phyloP scores from a whole-genome alignment of 64 coral and sea anemone genomes.

The Stichodactyla mertensii region DNA sequence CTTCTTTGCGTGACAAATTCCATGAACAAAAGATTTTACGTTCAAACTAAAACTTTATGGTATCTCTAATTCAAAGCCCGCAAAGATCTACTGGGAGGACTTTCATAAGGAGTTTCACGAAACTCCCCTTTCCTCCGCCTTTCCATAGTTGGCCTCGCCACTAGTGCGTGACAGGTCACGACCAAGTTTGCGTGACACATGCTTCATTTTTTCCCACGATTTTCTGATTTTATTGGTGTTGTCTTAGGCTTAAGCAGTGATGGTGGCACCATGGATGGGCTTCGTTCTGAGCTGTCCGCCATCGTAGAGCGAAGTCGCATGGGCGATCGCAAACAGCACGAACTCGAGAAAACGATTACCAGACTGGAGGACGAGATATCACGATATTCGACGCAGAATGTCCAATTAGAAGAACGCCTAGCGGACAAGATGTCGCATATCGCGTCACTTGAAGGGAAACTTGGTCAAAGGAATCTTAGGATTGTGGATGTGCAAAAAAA shows the following conservation, averaged over 20 bases:
- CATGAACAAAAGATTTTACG: too few species aligned
- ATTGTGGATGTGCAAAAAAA: constrained; percentile 84
- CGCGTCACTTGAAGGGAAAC: constrained; percentile 71
- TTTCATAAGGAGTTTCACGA: too few species aligned
- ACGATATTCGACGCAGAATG: constrained; percentile 67
- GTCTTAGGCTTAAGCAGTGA: constrained; percentile 63
- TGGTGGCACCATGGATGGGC: constrained; percentile 87
- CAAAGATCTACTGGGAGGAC: too few species aligned
- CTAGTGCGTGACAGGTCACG: too few species aligned
- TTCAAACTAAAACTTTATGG: too few species aligned
- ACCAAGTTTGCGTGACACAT: too few species aligned
- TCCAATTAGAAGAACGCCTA: constrained; percentile 86
- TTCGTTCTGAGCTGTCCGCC: constrained; percentile 86
- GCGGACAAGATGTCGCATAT: constrained; percentile 87
- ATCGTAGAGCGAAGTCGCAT: constrained; percentile 94
- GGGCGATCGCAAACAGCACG: constrained; percentile 93
- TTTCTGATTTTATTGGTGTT: neutral
- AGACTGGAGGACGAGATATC: constrained; percentile 84
- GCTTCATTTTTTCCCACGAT: too few species aligned
- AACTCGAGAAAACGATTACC: constrained; percentile 82
- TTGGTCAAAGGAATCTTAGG: constrained; percentile 82
- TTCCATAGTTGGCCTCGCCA: too few species aligned
- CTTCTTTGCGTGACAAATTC: too few species aligned
- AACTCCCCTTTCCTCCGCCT: too few species aligned
- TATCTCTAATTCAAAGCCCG: too few species aligned